Base-by-base conservation (phyloP, 92 coral and sea anemone genomes). In the Paramuricea clavata region DNA sequence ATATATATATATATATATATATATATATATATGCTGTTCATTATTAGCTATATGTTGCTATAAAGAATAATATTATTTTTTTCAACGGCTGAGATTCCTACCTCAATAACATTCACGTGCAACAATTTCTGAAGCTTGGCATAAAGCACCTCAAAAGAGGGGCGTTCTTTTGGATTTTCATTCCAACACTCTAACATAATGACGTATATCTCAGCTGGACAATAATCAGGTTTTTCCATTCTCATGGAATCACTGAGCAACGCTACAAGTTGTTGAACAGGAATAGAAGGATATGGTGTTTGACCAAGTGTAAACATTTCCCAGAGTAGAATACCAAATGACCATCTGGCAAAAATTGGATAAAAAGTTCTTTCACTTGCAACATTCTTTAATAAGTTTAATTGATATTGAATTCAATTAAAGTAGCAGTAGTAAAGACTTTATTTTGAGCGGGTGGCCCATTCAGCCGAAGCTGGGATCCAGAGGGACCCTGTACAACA, bases 261-360 rank as follows among this genome's bases (percentile, higher is more conserved):
- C 4, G 30, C 73, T 13, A 79, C 57, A 17, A 79, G 73, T 57
- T 79, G 54, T 21, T 59, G 50, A 79, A 79, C 57, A 28, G 84
- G 84, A 25, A 79, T 61, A 1, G 50, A 57, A 22, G 84, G 84
- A 61, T 79, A 79, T n/a, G 84, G 84, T 15, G 72, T 79, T 41
- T 57, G 42, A 22, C 84, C 84, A 35, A 79, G 84, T 7, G 84
- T 57, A 11, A 79, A 54, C 71, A 79, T 79, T 41, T 79, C 84
- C 84, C 84, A 79, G 13, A 79, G 72, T 12, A 79, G 28, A 79
- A 79, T 60, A 79, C 84, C 84, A 61, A 79, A 79, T 19, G 84
- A 79, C 84, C 84, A 59, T 12, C 84, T 79, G 64, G 15, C 0
- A 28, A 36, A 22, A 57, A 34, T 12, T 30, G 81, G n/a, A 47